These are phyloP conservation scores for Aspiorhynchus laticeps DNA, from an alignment of 2,113 vertebrate genomes.

Conservation along the genomic window DNA sequence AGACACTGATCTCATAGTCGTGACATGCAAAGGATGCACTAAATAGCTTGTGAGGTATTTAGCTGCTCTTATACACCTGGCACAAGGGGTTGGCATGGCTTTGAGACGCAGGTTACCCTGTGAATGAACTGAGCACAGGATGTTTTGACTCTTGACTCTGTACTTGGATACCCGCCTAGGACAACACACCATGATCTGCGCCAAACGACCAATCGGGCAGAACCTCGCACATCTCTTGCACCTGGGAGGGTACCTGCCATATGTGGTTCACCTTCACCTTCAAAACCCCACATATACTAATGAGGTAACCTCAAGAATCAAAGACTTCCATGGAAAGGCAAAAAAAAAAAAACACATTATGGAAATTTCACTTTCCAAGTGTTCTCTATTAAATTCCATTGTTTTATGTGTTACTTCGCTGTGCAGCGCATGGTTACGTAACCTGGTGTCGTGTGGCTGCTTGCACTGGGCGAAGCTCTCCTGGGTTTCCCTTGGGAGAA, in stretches of 20 bases:
- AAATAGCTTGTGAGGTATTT: conserved; percentile 36
- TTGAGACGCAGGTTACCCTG: not conserved
- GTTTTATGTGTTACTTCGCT: not conserved
- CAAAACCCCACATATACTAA: not conserved
- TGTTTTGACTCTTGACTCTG: conserved; percentile 15
- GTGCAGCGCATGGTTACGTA: not conserved
- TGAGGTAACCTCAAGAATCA: not conserved
- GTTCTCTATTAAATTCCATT: conserved; percentile 18
- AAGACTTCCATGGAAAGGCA: not conserved
- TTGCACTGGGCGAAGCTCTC: not conserved
- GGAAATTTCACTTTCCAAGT: not conserved
- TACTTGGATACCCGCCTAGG: not conserved
- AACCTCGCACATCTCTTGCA: conserved; percentile 28
- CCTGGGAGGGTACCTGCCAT: not conserved
- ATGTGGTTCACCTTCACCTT: not conserved
- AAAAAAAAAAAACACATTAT: not conserved
- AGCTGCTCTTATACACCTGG: conserved; percentile 19
- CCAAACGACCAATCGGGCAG: not conserved
- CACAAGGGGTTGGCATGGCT: conserved; percentile 15
- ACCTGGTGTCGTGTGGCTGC: not conserved
- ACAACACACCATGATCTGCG: conserved; percentile 2
- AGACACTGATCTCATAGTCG: conserved; percentile 26
- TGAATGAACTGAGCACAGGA: conserved; percentile 33
- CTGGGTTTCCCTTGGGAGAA: conserved; percentile 18
- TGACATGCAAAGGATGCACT: conserved; percentile 19